phyloP scores from a whole-genome alignment of 2,888 invertebrate species.

The Capitulum mitella region DNA sequence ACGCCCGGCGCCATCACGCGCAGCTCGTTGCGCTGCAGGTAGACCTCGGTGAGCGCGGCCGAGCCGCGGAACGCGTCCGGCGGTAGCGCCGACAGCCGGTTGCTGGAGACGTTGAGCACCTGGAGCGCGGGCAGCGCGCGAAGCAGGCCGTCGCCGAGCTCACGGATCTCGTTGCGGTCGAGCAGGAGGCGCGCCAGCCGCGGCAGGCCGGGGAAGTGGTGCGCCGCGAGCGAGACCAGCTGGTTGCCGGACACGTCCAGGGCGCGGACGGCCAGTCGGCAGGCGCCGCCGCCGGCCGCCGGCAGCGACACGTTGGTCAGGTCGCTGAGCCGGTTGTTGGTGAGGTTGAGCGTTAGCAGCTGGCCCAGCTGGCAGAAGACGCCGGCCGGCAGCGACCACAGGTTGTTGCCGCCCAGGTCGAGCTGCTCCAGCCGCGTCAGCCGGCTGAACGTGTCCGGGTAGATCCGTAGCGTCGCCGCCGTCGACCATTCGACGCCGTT shows the following conservation, averaged over 20 bases:
- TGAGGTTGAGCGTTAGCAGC: slow-evolving; percentile 67
- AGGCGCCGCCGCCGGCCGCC: slow-evolving; percentile 33
- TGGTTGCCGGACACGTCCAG: slow-evolving; percentile 53
- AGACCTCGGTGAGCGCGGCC: slow-evolving; percentile 63
- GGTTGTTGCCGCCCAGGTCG: slow-evolving; percentile 71
- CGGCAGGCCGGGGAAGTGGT: slow-evolving; percentile 56
- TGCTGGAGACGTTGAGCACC: slow-evolving; percentile 69
- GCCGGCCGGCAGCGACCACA: slow-evolving; percentile 68
- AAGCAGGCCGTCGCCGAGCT: slow-evolving; percentile 69
- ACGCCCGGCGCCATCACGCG: slow-evolving; percentile 75
- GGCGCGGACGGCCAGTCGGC: slow-evolving; percentile 26
- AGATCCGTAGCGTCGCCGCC: slow-evolving; percentile 63
- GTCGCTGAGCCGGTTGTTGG: slow-evolving; percentile 68
- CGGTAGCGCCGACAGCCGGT: slow-evolving; percentile 69
- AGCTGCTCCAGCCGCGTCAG: slow-evolving; percentile 59
- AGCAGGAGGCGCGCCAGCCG: slow-evolving; percentile 33
- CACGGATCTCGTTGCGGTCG: slow-evolving; percentile 52
- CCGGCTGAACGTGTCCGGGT: slow-evolving; percentile 56
- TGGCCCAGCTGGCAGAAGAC: slow-evolving; percentile 66
- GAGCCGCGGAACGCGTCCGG: slow-evolving; percentile 70
- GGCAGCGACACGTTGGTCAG: slow-evolving; percentile 57
- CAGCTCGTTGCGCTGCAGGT: slow-evolving; percentile 84
- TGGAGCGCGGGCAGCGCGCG: slow-evolving; percentile 64
- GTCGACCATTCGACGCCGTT: slow-evolving; percentile 78
- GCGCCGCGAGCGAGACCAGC: slow-evolving; percentile 64